These are phyloP conservation scores for Tuberolachnus salignus DNA, from an alignment of 2,888 invertebrate genomes.

Conservation along the genomic window DNA sequence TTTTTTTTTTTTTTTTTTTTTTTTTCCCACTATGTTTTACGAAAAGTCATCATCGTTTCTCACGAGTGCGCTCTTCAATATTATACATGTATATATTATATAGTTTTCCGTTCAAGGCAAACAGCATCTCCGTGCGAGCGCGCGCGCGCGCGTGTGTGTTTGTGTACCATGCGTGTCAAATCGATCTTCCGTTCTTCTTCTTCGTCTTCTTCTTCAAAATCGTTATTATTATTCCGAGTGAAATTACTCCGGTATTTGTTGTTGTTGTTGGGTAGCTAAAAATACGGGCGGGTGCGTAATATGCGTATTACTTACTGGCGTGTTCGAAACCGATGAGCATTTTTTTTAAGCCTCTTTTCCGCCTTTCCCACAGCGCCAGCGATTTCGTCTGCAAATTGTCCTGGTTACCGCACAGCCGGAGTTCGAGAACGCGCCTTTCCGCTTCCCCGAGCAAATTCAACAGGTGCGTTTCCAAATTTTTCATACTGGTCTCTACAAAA, in stretches of 20 bases:
- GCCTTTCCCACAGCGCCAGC: constrained; percentile 85
- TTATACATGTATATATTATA: neutral
- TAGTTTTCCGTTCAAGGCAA: constrained; percentile 18
- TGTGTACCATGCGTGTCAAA: neutral
- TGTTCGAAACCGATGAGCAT: constrained; percentile 89
- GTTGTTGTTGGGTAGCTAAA: too few species aligned
- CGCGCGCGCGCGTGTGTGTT: too few species aligned
- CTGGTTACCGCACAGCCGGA: constrained; percentile 64
- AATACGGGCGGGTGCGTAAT: neutral
- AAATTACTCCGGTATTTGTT: neutral
- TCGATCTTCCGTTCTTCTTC: neutral
- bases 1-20: neutral
- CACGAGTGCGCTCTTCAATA: neutral
- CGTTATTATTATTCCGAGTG: too few species aligned
- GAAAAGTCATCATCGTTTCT: neutral
- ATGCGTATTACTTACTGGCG: constrained; percentile 68
- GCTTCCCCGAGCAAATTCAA: constrained; percentile 80
- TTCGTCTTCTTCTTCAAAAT: neutral
- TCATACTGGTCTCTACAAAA: constrained; percentile 71
- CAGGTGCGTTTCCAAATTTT: constrained; percentile 77
- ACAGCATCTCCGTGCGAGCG: neutral
- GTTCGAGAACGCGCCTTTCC: constrained; percentile 81
- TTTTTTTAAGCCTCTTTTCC: constrained; percentile 77
- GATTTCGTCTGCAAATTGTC: constrained; percentile 78
- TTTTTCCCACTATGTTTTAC: neutral